phyloP scores from a whole-genome alignment of 2,888 invertebrate genomes.

The Cataglyphis cursor region DNA sequence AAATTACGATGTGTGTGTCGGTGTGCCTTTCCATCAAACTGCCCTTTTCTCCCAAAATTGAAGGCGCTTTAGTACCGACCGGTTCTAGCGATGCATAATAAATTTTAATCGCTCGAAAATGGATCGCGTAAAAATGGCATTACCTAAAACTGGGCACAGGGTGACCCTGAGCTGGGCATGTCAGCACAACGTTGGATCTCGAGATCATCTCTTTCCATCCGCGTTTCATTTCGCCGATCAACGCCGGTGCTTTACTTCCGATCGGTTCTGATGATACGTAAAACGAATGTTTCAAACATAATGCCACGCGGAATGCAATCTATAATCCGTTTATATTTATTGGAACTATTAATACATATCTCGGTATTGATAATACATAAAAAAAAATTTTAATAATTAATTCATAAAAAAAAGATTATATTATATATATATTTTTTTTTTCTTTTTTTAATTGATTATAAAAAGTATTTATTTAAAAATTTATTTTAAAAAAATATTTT shows the following conservation, averaged over 20 bases:
- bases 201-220: conserved; percentile 74
- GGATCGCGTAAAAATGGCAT: conserved; percentile 61
- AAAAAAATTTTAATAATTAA: neutral
- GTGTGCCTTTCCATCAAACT: conserved; percentile 86
- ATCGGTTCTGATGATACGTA: conserved; percentile 87
- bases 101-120: conserved; percentile 16
- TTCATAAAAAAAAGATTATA: neutral
- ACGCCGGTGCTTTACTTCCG: conserved; percentile 88
- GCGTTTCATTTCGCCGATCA: conserved; percentile 88
- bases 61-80: conserved; percentile 88
- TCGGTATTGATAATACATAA: neutral
- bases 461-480: neutral
- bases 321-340: neutral
- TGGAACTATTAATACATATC: neutral
- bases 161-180: conserved; percentile 92
- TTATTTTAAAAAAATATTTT: neutral
- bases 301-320: neutral
- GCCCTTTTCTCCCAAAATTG: conserved; percentile 87
- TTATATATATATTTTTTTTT: neutral
- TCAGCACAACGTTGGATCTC: conserved; percentile 87
- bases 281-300: conserved; percentile 23
- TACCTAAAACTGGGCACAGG: conserved; percentile 92
- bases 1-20: conserved; percentile 87
- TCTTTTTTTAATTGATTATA: neutral
- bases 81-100: conserved; percentile 86